These are phyloP conservation scores for Tipula helvola DNA, from an alignment of 2,888 invertebrate species.

Conservation along the genomic window DNA sequence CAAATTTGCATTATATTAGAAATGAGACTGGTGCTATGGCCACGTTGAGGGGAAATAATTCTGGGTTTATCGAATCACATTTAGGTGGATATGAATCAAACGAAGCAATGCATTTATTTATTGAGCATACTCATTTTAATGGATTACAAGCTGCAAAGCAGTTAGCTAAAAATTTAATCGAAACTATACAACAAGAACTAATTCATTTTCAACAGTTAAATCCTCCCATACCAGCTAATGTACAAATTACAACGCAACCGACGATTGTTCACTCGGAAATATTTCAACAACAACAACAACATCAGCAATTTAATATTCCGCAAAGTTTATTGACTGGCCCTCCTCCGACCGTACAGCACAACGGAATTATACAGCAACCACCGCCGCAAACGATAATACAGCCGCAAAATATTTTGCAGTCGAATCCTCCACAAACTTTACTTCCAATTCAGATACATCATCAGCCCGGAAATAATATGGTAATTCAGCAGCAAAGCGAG, in stretches of 20 bases:
- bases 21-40: conserved; percentile 64
- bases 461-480: conserved; percentile 20
- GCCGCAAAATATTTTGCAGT: conserved; percentile 19
- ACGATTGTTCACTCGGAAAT: background rate
- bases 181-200: conserved; percentile 55
- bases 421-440: conserved; percentile 17
- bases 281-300: conserved; percentile 13
- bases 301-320: conserved; percentile 20
- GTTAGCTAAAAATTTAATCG: conserved; percentile 62
- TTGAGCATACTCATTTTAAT: conserved; percentile 59
- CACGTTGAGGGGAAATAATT: conserved; percentile 56
- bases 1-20: conserved; percentile 63
- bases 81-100: conserved; percentile 43
- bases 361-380: conserved; percentile 5
- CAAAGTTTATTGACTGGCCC: conserved; percentile 20
- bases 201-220: conserved; percentile 22
- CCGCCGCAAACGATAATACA: conserved; percentile 19
- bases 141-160: conserved; percentile 47
- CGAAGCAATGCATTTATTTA: conserved; percentile 62
- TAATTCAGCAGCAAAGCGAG: conserved; percentile 17
- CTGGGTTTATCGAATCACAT: conserved; percentile 43
- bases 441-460: conserved; percentile 21
- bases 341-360: conserved; percentile 15
- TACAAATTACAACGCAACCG: conserved; percentile 12
- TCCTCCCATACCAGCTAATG: conserved; percentile 12